Percentiles rank a stretch among this genome's conserved stretches.
Conservation (phyloP, 2,797 vertebrate species). For the Neosalanx taihuensis region DNA sequence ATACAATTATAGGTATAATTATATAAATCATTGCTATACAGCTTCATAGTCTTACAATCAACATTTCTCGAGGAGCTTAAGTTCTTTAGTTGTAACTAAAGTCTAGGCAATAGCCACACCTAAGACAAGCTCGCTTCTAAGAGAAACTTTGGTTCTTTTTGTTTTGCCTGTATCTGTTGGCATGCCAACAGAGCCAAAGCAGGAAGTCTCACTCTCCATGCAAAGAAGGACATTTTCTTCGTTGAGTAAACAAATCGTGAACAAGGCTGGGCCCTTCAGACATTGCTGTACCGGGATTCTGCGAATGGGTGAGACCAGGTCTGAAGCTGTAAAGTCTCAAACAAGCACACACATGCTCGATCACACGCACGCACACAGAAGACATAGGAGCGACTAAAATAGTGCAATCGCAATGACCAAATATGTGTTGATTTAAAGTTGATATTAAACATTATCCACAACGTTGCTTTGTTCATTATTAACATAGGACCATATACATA, state of each 20-base stretch:
- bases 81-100: constrained; percentile 7
- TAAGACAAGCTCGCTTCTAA: constrained; percentile 32
- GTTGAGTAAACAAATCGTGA: constrained; percentile 60
- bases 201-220: constrained; percentile 61
- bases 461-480: neutral
- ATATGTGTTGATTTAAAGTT: too few species aligned
- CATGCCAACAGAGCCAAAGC: constrained; percentile 54
- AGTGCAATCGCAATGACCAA: neutral
- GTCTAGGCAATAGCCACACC: constrained; percentile 42
- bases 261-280: constrained; percentile 30
- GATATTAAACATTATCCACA: too few species aligned
- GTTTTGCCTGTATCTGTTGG: constrained; percentile 55
- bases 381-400: neutral
- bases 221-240: constrained; percentile 67
- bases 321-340: neutral
- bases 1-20: neutral
- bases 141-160: constrained; percentile 20
- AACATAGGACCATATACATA: neutral
- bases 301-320: too few species aligned
- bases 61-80: constrained; percentile 14
- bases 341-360: neutral
- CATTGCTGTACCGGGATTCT: constrained; percentile 1
- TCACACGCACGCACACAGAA: neutral
- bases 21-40: neutral
- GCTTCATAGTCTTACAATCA: neutral